phyloP scores from a whole-genome alignment of 2,888 invertebrate species.

The Drosophila lacicola region DNA sequence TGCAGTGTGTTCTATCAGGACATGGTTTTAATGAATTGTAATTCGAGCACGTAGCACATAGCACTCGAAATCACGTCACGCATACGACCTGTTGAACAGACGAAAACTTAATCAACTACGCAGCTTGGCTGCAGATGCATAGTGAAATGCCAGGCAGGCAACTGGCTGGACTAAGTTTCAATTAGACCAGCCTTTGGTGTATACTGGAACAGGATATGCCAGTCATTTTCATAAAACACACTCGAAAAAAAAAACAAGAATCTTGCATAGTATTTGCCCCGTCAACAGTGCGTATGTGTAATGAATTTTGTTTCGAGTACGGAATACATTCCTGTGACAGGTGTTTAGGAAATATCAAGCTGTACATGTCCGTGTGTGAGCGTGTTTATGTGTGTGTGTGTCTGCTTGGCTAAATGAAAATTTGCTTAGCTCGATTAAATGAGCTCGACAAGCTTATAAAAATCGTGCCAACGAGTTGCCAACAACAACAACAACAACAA shows the following conservation, averaged over 20 bases:
- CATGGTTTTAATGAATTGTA: slow-evolving; percentile 26
- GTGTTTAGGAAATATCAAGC: slow-evolving; percentile 50
- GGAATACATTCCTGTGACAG: slow-evolving; percentile 53
- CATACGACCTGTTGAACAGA: slow-evolving; percentile 61
- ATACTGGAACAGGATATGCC: slow-evolving; percentile 23
- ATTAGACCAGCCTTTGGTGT: slow-evolving; percentile 34
- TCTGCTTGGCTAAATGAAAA: slow-evolving; percentile 61
- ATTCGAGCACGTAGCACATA: slow-evolving; percentile 16
- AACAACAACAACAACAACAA: slow-evolving; percentile 38
- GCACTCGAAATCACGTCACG: slow-evolving; percentile 16
- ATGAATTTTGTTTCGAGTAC: slow-evolving; percentile 34
- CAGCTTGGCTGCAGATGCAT: slow-evolving; percentile 7
- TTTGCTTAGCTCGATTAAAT: slow-evolving; percentile 69
- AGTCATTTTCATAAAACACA: slow-evolving; percentile 48
- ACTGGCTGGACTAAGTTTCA: slow-evolving; percentile 36
- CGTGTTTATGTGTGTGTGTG: slow-evolving; percentile 3
- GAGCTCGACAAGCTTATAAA: slow-evolving; percentile 66
- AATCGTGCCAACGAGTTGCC: slow-evolving; percentile 73
- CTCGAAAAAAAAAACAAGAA: slow-evolving; percentile 24
- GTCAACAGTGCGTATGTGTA: slow-evolving; percentile 40
- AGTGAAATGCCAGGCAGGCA: neutral
- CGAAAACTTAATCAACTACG: slow-evolving; percentile 59
- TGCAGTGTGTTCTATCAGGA: neutral
- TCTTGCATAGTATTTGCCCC: neutral
- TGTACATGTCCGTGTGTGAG: slow-evolving; percentile 2